phyloP scores from a whole-genome alignment of 2,888 invertebrate genomes.

The Macrophya annulata region DNA sequence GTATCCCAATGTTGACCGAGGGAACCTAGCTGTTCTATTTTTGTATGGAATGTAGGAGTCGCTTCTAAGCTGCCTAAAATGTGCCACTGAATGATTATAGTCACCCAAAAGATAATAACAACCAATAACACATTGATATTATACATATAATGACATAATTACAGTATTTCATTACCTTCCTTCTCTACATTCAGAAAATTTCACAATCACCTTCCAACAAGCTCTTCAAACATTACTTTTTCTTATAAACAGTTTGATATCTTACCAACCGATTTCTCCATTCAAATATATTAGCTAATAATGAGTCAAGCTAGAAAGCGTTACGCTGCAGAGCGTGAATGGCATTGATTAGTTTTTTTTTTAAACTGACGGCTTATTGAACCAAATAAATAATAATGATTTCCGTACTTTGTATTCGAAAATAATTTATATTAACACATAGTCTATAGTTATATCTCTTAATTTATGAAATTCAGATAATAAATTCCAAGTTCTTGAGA shows the following conservation, averaged over 20 bases:
- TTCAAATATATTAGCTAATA: not conserved
- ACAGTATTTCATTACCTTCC: not conserved
- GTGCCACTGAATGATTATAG: constrained; percentile 41
- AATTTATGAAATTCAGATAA: not conserved
- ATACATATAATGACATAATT: not conserved
- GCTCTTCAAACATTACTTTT: not conserved
- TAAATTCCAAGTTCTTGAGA: not conserved
- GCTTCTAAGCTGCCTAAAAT: constrained; percentile 27
- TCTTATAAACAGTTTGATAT: constrained; percentile 1
- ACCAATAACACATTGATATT: constrained; percentile 1
- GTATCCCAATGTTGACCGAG: constrained; percentile 66
- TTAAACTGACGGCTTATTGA: not conserved
- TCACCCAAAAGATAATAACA: constrained; percentile 22
- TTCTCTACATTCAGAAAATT: not conserved
- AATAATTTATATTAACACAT: not conserved
- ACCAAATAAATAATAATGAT: constrained; percentile 12
- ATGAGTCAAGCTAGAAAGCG: constrained; percentile 28
- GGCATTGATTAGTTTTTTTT: constrained; percentile 22
- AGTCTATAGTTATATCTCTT: not conserved
- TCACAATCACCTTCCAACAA: not conserved
- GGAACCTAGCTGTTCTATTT: constrained; percentile 73
- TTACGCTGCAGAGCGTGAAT: constrained; percentile 32
- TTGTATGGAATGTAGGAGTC: constrained; percentile 62
- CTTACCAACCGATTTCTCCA: not conserved
- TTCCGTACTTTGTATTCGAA: not conserved